These are phyloP conservation scores for Dolichallabes microphthalmus DNA, from an alignment of 2,113 vertebrate genomes.

Conservation along the genomic window DNA sequence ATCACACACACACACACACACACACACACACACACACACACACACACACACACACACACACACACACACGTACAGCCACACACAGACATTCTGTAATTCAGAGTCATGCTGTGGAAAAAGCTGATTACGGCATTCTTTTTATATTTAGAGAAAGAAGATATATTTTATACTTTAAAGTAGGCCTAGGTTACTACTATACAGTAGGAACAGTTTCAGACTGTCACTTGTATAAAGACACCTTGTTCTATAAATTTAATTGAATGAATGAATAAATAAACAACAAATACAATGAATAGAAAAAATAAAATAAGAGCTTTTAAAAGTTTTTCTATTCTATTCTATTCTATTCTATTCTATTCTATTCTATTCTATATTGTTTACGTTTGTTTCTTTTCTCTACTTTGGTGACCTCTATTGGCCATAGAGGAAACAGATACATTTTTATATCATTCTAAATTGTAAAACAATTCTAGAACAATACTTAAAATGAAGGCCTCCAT, in stretches of 20 bases:
- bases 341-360: not conserved
- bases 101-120: not conserved
- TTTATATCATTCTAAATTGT: no score
- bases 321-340: not conserved
- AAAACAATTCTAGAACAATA: no score
- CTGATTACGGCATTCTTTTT: not conserved
- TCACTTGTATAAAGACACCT: not conserved
- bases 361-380: not conserved
- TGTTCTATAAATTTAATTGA: not conserved
- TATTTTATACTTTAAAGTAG: not conserved
- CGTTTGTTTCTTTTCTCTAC: not conserved
- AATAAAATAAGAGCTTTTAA: not conserved
- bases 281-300: not conserved
- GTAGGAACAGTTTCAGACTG: not conserved
- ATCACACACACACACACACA: not conserved
- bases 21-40: not conserved
- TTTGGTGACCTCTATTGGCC: slow-evolving; percentile 8
- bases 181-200: not conserved
- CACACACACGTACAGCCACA: not conserved
- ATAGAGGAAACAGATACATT: not conserved
- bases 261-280: not conserved
- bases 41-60: not conserved
- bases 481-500: no score
- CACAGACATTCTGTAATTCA: not conserved
- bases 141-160: not conserved